Evolutionary conservation across 2,888 invertebrate species (phyloP), one percentile per base, ranked within the genome.

Genomic region (Zhuqinia jingwanae): DNA sequence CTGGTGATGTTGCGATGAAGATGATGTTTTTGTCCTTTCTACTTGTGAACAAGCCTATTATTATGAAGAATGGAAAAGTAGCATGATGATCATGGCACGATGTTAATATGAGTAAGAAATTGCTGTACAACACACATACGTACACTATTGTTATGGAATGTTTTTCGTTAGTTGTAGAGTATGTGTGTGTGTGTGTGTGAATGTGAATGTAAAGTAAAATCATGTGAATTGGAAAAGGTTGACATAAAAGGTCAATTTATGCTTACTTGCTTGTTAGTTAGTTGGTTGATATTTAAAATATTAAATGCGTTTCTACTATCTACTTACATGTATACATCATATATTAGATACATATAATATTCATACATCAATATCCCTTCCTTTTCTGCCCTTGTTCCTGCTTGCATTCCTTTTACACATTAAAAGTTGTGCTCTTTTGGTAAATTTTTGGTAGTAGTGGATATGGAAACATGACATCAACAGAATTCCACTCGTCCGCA

Each of bases 181-280:
- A 22, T 27, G 22, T 25, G 22, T 60, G 27, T 25, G 60, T 25
- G 13, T 60, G 60, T n/a, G 27, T 60, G 27, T 56, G 56, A 56
- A 20, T 20, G 60, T 11, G 27, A 25, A 27, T 25, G 60, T 25
- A 60, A 60, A 60, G 60, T 60, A 60, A 60, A 63, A 63, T 63
- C 36, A 63, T 17, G 63, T 36, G 30, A 63, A 36, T 63, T 30
- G 63, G 63, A 80, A 79, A 80, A 68, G 68, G 80, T 80, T 80
- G 80, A 80, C 80, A 80, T 27, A 42, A 80, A 80, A 80, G 80
- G 80, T 80, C 80, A 63, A 3, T 63, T n/a, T n/a, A n/a, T n/a
- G n/a, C n/a, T n/a, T n/a, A n/a, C n/a, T n/a, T n/a, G n/a, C n/a
- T n/a, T n/a, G n/a, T n/a, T n/a, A n/a, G n/a, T n/a, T n/a, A n/a